Evolutionary conservation across 2,113 vertebrate genomes (phyloP), one percentile per base, ranked within the genome.

Genomic region (Galbula dea): DNA sequence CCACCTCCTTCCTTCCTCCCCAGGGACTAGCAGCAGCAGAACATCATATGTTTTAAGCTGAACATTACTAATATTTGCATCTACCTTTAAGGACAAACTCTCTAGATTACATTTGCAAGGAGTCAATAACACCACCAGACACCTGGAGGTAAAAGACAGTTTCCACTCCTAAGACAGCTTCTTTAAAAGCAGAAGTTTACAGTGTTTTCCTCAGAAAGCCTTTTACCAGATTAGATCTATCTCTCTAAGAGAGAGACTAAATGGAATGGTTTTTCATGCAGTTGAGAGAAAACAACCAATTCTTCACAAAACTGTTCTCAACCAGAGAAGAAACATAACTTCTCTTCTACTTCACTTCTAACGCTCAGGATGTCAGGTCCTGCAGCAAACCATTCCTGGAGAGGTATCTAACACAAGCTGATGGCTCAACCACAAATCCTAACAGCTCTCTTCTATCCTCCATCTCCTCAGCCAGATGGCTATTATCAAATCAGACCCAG

Each of bases 131-230:
- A 22, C 88, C 37, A 83, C 20, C 72, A 92, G 83, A 73, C 45
- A 87, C 57, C 55, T 63, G 27, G 46, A 63, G 24, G 32, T 37
- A 85, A 58, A 73, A 3, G 2, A 80, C 72, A 77, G 46, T 34
- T 94, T 41, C 73, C 46, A 74, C 26, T 86, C 55, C 79, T 85
- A 62, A 46, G 88, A 22, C 45, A 77, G 59, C 51, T 83, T 80
- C 51, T 83, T 83, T 77, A 86, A 83, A 91, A 83, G 79, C 75
- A 94, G 58, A 39, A 82, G 37, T 88, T 83, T 71, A 91, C 12
- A 27, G n/a, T 59, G 83, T 83, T 86, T 67, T 37, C 83, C 68
- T 88, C 75, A 94, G 73, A 69, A 59, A 93, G 51, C 59, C 67
- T 89, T 95, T 71, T 66, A 65, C 67, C 71, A 69, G 55, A 65